These are phyloP conservation scores for Rhinolophus ferrumequinum DNA, from an alignment of 2,113 vertebrate genomes.

Conservation along the genomic window DNA sequence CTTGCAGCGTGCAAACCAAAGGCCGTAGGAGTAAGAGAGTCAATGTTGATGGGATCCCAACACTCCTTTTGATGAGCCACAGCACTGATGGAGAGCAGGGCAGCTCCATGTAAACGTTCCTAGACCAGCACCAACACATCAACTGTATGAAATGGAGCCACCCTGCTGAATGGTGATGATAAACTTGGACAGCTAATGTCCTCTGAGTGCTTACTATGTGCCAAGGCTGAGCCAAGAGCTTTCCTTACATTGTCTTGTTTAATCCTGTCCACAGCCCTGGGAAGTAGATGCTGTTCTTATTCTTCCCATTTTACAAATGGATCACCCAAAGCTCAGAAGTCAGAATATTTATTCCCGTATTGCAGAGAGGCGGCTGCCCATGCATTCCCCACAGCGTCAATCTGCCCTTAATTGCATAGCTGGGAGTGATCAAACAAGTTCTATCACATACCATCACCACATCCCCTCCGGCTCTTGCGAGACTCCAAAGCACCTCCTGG, in stretches of 20 bases:
- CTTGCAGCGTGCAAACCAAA: background rate
- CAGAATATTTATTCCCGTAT: background rate
- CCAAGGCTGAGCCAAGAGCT: background rate
- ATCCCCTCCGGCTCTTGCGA: background rate
- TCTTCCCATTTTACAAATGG: background rate
- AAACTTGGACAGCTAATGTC: background rate
- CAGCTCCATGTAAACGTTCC: background rate
- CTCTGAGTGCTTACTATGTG: background rate
- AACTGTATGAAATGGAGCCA: background rate
- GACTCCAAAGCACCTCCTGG: background rate
- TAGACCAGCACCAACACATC: background rate
- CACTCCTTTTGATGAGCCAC: background rate
- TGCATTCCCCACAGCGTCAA: background rate
- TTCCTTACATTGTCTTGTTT: background rate
- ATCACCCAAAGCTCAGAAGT: background rate
- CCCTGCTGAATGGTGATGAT: background rate
- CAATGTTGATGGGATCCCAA: accelerated
- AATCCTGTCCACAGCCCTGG: background rate
- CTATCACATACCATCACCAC: constrained; percentile 43
- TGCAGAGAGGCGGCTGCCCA: background rate
- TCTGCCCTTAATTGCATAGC: constrained; percentile 53
- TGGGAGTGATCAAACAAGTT: constrained; percentile 58
- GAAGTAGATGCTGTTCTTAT: background rate
- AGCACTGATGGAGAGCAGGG: background rate
- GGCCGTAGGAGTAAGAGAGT: background rate